phyloP scores from a whole-genome alignment of 2,113 vertebrate genomes.

The Psettodes erumei region DNA sequence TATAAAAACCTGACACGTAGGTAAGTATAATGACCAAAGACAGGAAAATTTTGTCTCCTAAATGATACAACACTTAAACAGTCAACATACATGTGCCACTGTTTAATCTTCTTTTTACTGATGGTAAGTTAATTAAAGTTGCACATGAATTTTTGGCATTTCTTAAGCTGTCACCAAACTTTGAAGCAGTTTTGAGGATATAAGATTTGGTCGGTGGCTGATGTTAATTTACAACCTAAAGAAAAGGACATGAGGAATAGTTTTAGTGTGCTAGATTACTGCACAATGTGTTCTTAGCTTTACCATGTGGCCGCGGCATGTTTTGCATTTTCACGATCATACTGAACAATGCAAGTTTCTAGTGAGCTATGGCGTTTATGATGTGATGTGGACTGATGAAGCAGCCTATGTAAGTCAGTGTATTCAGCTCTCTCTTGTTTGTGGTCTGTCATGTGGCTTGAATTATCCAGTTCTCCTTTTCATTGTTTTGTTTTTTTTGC shows the following conservation, averaged over 20 bases:
- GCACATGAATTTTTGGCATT: background rate
- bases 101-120: background rate
- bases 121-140: background rate
- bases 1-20: background rate
- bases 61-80: background rate
- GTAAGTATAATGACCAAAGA: background rate
- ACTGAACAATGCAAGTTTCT: constrained; percentile 18
- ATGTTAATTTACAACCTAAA: constrained; percentile 28
- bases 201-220: background rate
- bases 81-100: background rate
- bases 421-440: background rate
- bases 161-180: background rate
- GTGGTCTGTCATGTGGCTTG: constrained; percentile 34
- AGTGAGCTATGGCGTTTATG: constrained; percentile 14
- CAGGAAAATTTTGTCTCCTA: background rate
- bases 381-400: constrained; percentile 17
- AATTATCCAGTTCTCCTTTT: constrained; percentile 15
- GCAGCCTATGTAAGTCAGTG: background rate
- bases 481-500: background rate
- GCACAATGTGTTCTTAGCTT: constrained; percentile 6
- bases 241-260: constrained; percentile 11
- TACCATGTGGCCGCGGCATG: constrained; percentile 33
- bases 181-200: constrained; percentile 1
- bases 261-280: constrained; percentile 12
- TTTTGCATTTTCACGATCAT: background rate